Base-by-base conservation (phyloP, 35 echinoderm and acorn worm species). In the Apostichopus japonicus region DNA sequence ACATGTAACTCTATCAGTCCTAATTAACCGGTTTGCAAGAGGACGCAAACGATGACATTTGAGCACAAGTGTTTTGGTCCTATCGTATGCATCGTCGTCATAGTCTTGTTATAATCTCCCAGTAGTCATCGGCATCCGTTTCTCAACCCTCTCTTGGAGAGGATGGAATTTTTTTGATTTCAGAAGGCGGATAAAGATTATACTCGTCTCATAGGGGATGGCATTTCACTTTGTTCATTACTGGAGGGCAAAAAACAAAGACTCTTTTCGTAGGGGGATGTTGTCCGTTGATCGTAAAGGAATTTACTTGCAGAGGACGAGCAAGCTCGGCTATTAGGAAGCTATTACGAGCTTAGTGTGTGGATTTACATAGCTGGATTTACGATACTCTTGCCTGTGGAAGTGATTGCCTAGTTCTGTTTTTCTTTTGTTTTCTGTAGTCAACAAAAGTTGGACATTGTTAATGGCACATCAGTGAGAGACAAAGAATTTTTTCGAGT, bases 1-100 rank as follows among this genome's bases (percentile, higher is more conserved):
- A 84, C 81, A 84, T 84, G 81, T 23, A 84, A 84, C 81, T 21
- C 81, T 59, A 84, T 84, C 81, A 55, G 55, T 57, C 81, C 53
- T 54, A 57, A 84, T 84, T 84, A 84, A 19, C 53, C 53, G 55
- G 81, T 54, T 53, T 57, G 54, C 22, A 58, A 7, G 14, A 83
- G 52, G 33, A 83, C 54, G 17, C 24, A 23, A 57, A 19, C 6
- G 22, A 17, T 84, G 81, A 84, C 81, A 58, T 84, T 23, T 23
- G 33, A 84, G 81, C 54, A 84, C 81, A 84, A 84, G 81, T 84
- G 81, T 84, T 55, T 51, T 58, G 22, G 19, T 84, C 81, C 53
- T 84, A 84, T 84, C 56, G 53, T 55, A 84, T 84, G 54, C 55
- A 84, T 57, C 81, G 16, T 24, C 78, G 51, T 80, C 11, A 1